Conservation (phyloP, 53 echinoderm and acorn worm species). For the Patiria pectinifera region DNA sequence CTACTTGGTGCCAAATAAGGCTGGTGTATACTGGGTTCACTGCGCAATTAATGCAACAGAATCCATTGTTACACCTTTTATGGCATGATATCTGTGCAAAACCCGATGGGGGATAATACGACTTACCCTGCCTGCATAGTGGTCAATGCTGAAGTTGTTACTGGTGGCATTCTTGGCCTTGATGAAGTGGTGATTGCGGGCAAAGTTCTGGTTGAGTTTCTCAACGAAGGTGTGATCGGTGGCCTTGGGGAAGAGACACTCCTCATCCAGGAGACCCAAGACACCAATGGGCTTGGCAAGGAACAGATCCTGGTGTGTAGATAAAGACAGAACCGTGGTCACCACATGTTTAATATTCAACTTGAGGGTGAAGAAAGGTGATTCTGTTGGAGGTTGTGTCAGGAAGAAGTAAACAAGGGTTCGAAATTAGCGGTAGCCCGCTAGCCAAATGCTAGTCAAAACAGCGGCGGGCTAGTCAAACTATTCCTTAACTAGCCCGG, state of each 20-base stretch:
- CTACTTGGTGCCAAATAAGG: no score
- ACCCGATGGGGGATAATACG: no score
- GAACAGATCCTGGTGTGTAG: slow-evolving; percentile 81
- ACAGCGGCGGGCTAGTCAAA: no score
- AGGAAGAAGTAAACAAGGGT: no score
- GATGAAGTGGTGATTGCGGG: slow-evolving; percentile 92
- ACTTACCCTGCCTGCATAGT: slow-evolving; percentile 99
- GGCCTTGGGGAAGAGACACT: slow-evolving; percentile 95
- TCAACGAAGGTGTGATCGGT: slow-evolving; percentile 95
- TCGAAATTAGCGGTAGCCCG: no score
- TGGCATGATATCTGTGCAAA: no score
- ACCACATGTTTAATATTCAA: background rate
- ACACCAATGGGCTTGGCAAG: slow-evolving; percentile 94
- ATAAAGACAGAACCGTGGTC: background rate
- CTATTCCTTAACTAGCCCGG: no score
- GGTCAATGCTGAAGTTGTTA: slow-evolving; percentile 96
- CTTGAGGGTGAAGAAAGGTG: background rate
- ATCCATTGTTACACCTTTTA: no score
- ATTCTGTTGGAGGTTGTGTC: no score
- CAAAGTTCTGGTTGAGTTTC: slow-evolving; percentile 93
- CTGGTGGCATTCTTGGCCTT: slow-evolving; percentile 94
- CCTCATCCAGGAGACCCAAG: slow-evolving; percentile 94
- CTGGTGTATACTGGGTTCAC: no score
- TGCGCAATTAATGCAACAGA: no score
- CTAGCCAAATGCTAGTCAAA: no score